Conservation (phyloP, 2,797 vertebrate species). For the Gambelia wislizenii region DNA sequence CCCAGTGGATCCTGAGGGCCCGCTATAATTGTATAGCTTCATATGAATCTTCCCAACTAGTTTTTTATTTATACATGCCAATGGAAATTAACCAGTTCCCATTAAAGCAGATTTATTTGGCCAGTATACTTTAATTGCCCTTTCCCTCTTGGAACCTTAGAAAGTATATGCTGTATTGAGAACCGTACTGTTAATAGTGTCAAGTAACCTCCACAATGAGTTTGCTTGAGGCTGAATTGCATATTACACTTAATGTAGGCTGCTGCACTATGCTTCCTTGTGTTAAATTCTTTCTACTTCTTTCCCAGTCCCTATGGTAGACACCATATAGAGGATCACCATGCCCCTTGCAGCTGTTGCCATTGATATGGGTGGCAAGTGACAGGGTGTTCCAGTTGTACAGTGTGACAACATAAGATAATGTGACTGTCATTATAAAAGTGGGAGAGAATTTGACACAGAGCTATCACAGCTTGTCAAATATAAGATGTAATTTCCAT, state of each 20-base stretch:
- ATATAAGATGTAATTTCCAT: neutral
- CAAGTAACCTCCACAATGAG: neutral
- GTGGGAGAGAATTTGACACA: neutral
- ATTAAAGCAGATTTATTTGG: neutral
- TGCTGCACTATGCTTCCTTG: neutral
- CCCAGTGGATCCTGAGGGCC: too few species aligned
- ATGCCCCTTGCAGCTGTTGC: neutral
- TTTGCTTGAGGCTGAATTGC: neutral
- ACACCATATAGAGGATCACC: too few species aligned
- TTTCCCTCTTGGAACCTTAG: neutral
- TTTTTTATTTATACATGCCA: neutral
- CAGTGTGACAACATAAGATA: neutral
- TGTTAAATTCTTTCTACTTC: neutral
- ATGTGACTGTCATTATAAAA: neutral
- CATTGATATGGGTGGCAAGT: neutral
- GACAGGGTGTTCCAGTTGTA: neutral
- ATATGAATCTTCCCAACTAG: neutral
- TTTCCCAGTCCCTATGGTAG: neutral
- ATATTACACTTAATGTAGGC: neutral
- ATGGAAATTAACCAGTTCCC: neutral
- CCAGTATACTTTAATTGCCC: neutral
- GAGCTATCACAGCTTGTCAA: neutral
- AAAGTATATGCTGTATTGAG: neutral
- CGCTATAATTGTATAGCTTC: neutral
- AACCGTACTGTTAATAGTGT: neutral